These are phyloP conservation scores for Drosophila dunni DNA, from an alignment of 1,140 invertebrate species.

Conservation along the genomic window DNA sequence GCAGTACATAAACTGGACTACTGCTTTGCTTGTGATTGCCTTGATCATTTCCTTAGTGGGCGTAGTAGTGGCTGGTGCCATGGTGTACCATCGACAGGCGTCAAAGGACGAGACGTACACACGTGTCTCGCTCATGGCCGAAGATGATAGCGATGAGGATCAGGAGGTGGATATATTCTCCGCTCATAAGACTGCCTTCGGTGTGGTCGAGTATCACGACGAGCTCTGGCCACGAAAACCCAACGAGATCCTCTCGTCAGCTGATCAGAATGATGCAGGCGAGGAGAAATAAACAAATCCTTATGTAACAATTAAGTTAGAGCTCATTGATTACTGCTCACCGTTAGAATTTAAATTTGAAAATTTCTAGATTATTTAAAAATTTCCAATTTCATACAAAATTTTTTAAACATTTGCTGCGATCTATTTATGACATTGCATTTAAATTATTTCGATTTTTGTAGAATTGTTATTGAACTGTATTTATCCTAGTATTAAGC, in stretches of 20 bases:
- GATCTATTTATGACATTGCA: conserved; percentile 35
- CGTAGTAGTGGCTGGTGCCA: conserved; percentile 42
- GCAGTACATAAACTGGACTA: conserved; percentile 44
- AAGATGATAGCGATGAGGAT: conserved; percentile 61
- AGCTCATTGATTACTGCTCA: conserved; percentile 15
- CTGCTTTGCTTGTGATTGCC: conserved; percentile 44
- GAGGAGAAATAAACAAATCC: background rate
- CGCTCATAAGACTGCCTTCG: conserved; percentile 10
- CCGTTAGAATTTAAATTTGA: conserved; percentile 1
- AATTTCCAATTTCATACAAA: background rate
- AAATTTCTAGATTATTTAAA: background rate
- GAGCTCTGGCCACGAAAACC: conserved; percentile 22
- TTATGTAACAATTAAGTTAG: conserved; percentile 2
- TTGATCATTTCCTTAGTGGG: conserved; percentile 54
- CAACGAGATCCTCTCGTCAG: background rate
- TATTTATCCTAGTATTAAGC: conserved; percentile 40
- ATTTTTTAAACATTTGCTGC: conserved; percentile 5
- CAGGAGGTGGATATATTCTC: conserved; percentile 56
- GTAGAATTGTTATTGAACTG: conserved; percentile 22
- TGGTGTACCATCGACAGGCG: conserved; percentile 43
- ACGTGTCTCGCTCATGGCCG: conserved; percentile 60
- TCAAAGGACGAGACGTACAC: conserved; percentile 44
- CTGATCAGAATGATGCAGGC: background rate
- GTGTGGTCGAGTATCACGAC: conserved; percentile 52
- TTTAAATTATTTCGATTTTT: conserved; percentile 41